Conservation (phyloP, 2,113 vertebrate genomes). For the Orthochromis malagaraziensis region DNA sequence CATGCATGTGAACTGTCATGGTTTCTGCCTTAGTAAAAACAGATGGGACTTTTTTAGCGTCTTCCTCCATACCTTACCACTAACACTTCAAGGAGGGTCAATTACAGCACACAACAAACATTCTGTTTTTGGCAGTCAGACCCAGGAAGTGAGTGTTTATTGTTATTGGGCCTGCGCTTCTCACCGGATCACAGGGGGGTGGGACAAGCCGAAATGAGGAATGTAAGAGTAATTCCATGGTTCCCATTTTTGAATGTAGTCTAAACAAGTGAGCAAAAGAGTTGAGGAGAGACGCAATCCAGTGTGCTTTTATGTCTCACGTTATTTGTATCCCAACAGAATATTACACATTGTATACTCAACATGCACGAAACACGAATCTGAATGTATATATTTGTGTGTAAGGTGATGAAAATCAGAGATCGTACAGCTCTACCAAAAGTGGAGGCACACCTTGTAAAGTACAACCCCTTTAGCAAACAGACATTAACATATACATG, state of each 20-base stretch:
- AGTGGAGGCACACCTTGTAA: neutral
- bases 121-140: slow-evolving; percentile 68
- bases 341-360: neutral
- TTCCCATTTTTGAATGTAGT: slow-evolving; percentile 69
- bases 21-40: slow-evolving; percentile 58
- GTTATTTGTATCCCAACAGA: neutral
- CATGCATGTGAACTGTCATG: slow-evolving; percentile 18
- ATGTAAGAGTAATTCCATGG: slow-evolving; percentile 67
- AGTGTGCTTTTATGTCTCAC: neutral
- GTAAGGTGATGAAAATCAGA: slow-evolving; percentile 28
- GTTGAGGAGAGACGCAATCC: neutral
- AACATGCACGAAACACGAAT: neutral
- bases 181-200: slow-evolving; percentile 39
- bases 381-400: neutral
- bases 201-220: slow-evolving; percentile 47
- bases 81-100: slow-evolving; percentile 71
- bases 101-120: slow-evolving; percentile 74
- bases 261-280: slow-evolving; percentile 56
- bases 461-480: neutral
- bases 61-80: slow-evolving; percentile 61
- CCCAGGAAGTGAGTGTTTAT: slow-evolving; percentile 70
- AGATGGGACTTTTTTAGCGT: slow-evolving; percentile 54
- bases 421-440: neutral
- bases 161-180: slow-evolving; percentile 63
- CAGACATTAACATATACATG: neutral